A percentile compares a stretch with the other conserved stretches of the same genome.
Conservation (phyloP, 2,797 vertebrate species). For the Syncerus caffer region DNA sequence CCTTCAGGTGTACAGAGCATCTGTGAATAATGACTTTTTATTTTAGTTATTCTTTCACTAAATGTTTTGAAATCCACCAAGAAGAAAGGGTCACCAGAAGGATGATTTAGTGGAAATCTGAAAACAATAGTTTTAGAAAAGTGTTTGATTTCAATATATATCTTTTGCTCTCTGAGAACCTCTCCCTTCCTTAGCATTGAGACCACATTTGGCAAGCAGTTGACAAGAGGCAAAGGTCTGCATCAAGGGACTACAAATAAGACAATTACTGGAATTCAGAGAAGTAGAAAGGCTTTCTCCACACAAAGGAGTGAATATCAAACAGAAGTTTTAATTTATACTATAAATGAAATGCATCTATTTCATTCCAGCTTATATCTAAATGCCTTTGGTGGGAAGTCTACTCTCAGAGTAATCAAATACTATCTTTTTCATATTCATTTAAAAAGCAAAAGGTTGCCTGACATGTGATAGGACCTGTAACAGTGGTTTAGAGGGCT, state of each 20-base stretch:
- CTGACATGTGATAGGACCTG: background rate
- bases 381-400: background rate
- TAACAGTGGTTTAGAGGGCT: background rate
- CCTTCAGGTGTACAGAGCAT: background rate
- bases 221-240: conserved; percentile 46
- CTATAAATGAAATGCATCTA: background rate
- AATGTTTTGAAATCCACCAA: conserved; percentile 53
- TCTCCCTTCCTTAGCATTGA: conserved; percentile 6
- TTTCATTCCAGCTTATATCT: background rate
- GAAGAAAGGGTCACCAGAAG: background rate
- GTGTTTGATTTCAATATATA: conserved; percentile 47
- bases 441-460: background rate
- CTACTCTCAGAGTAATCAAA: background rate
- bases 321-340: conserved; percentile 9
- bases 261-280: conserved; percentile 58
- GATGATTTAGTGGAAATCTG: conserved; percentile 44
- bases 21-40: conserved; percentile 13
- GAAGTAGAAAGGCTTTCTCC: background rate
- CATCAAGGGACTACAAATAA: conserved; percentile 17
- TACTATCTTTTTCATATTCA: background rate
- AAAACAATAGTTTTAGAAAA: conserved; percentile 54
- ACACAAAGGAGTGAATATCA: background rate
- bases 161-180: conserved; percentile 2
- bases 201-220: background rate
- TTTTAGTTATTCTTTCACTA: conserved; percentile 60